These are phyloP conservation scores for Scrobipalpa costella DNA, from an alignment of 2,888 invertebrate species.

Conservation along the genomic window DNA sequence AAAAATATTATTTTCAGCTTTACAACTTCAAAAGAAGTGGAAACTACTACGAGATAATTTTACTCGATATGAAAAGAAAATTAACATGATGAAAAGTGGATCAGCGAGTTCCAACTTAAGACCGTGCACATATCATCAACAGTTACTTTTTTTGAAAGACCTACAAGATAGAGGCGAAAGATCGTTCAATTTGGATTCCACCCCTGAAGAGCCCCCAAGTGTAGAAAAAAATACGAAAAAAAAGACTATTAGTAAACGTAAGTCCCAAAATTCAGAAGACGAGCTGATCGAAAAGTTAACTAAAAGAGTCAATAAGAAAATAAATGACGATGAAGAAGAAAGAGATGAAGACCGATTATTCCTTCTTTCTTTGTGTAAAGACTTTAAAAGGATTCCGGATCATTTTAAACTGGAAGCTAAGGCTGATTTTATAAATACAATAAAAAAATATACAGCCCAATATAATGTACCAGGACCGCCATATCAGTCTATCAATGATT, in stretches of 20 bases:
- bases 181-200: slow-evolving; percentile 23
- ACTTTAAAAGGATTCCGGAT: slow-evolving; percentile 23
- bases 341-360: slow-evolving; percentile 22
- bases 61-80: slow-evolving; percentile 27
- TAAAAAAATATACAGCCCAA: slow-evolving; percentile 28
- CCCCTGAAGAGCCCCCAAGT: slow-evolving; percentile 21
- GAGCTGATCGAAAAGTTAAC: slow-evolving; percentile 22
- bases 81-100: slow-evolving; percentile 26
- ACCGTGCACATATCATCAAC: slow-evolving; percentile 26
- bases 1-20: slow-evolving; percentile 26
- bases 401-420: slow-evolving; percentile 21
- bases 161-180: slow-evolving; percentile 22
- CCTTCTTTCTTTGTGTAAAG: slow-evolving; percentile 23
- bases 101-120: slow-evolving; percentile 26
- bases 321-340: slow-evolving; percentile 26
- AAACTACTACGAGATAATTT: slow-evolving; percentile 26
- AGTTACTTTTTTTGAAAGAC: slow-evolving; percentile 20
- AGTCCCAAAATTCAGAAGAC: slow-evolving; percentile 22
- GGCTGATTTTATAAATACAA: slow-evolving; percentile 27
- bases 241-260: slow-evolving; percentile 23
- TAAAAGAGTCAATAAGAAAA: slow-evolving; percentile 19
- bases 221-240: slow-evolving; percentile 21
- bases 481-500: slow-evolving; percentile 28
- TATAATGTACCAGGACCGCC: slow-evolving; percentile 28
- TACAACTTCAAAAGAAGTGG: slow-evolving; percentile 28